Evolutionary conservation across 2,113 vertebrate genomes (phyloP).

Genomic region (Irena cyanogastra): DNA sequence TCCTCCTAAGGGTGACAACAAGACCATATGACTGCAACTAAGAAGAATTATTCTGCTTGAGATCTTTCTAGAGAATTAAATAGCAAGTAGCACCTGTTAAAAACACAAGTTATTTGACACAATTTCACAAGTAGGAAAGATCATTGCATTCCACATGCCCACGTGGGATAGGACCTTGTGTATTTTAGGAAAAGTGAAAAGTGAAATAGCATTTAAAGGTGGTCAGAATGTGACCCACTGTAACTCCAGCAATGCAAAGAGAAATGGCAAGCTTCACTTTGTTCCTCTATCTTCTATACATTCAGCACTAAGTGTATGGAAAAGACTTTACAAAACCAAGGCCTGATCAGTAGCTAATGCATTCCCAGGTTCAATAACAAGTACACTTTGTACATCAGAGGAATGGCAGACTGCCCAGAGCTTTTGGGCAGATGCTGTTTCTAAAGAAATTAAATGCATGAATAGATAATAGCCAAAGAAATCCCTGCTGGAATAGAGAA

Average conservation of each 20-base stretch:
- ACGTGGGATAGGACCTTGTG: not conserved
- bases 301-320: not conserved
- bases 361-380: constrained; percentile 57
- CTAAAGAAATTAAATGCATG: constrained; percentile 65
- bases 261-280: not conserved
- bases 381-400: constrained; percentile 54
- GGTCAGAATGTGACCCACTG: not conserved
- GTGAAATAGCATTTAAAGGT: not conserved
- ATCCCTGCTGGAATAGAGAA: constrained; percentile 50
- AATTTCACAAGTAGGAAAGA: not conserved
- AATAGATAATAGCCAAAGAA: constrained; percentile 64
- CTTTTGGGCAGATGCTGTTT: constrained; percentile 60
- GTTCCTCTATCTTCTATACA: not conserved
- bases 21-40: not conserved
- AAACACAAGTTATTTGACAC: not conserved
- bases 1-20: not conserved
- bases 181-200: not conserved
- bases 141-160: not conserved
- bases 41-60: not conserved
- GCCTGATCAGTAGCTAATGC: constrained; percentile 49
- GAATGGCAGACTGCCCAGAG: constrained; percentile 59
- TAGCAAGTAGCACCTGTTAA: not conserved
- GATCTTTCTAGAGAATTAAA: not conserved
- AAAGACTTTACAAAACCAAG: constrained; percentile 14
- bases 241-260: not conserved